Evolutionary conservation across 2,113 vertebrate genomes (phyloP), one percentile per base, ranked within the genome.

Genomic region (Centropus unirufus): DNA sequence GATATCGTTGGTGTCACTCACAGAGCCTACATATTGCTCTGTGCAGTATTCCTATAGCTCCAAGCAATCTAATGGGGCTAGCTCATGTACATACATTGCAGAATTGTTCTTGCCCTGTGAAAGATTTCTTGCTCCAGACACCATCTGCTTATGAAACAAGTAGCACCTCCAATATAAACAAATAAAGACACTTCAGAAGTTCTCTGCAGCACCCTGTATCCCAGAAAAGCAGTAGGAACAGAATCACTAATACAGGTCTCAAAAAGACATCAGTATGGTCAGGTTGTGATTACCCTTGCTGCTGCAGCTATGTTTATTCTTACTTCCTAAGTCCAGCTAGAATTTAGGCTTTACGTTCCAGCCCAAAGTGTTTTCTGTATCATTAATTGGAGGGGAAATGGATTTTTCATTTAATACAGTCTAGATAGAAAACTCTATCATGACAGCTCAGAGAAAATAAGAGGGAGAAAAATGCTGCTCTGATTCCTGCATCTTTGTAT

Each of bases 321-420:
- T 83, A 42, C 49, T 95, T 88, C 29, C 51, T 21, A 68, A 93
- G n/a, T 90, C 87, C 47, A 77, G 34, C 58, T 49, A 30, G 47
- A 92, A 74, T 73, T 87, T 86, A 85, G 49, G 51, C 62, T 90
- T 74, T 86, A 88, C 47, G 51, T 83, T 73, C 44, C 61, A 84
- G 61, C 30, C 75, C 27, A 39, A 89, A 95, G n/a, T 86, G 64
- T 83, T 83, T 94, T 93, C 62, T 76, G 39, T 91, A 63, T 76
- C 86, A 91, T 94, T 85, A 94, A 93, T 95, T 46, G 3, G 2
- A 74, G 59, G n/a, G 24, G 30, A 96, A 95, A 89, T 90, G 42
- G 61, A 83, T 92, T 95, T 96, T 97, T 90, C 42, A 78, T 93
- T 97, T 94, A 73, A 46, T 36, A 70, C 34, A 76, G 47, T 85